Evolutionary conservation across 1,140 invertebrate genomes (phyloP).

Genomic region (Zaprionus capensis): DNA sequence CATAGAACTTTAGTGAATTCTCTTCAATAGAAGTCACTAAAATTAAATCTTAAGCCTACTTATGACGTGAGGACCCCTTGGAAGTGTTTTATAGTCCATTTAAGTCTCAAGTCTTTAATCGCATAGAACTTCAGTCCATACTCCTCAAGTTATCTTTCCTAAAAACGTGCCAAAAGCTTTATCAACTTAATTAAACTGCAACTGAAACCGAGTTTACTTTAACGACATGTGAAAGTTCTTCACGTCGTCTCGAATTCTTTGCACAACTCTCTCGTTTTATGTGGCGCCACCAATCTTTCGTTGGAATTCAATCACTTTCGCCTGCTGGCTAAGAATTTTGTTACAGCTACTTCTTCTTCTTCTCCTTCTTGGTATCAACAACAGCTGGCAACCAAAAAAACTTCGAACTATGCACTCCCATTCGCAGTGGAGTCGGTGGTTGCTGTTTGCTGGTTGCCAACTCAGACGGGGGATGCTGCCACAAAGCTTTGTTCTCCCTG

Average conservation of each 20-base stretch:
- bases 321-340: conserved; percentile 47
- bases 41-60: no score
- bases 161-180: neutral
- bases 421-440: conserved; percentile 35
- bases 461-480: conserved; percentile 50
- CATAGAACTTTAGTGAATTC: no score
- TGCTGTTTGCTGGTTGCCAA: conserved; percentile 31
- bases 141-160: neutral
- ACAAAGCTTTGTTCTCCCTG: conserved; percentile 53
- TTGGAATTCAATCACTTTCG: conserved; percentile 74
- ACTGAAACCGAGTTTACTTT: conserved; percentile 7
- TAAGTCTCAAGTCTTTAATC: neutral
- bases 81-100: neutral
- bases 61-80: no score
- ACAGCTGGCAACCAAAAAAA: conserved; percentile 35
- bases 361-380: neutral
- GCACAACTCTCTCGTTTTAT: conserved; percentile 13
- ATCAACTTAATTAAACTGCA: conserved; percentile 5
- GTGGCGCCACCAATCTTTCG: conserved; percentile 49
- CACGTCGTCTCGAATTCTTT: conserved; percentile 8
- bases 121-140: neutral
- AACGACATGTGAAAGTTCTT: conserved; percentile 15
- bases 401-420: conserved; percentile 55
- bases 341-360: conserved; percentile 4
- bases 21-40: no score